Conservation (phyloP, 1,140 invertebrate species). For the Sinonovacula constricta region DNA sequence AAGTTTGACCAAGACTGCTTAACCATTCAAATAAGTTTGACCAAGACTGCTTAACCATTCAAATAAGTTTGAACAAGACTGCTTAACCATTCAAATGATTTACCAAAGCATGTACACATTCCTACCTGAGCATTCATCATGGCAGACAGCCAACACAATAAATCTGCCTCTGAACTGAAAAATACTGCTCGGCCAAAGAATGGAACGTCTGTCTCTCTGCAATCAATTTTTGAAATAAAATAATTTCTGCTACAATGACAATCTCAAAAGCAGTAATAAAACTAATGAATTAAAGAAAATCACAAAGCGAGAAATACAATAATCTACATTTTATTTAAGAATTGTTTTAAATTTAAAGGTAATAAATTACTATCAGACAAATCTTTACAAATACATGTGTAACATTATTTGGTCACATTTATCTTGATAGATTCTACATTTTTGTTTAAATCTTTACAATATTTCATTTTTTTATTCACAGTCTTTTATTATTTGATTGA, state of each 20-base stretch:
- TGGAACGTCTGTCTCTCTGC: constrained; percentile 18
- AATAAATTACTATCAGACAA: background rate
- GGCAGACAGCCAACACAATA: constrained; percentile 15
- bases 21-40: too few species aligned
- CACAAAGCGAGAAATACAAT: background rate
- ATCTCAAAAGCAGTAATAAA: background rate
- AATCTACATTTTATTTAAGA: background rate
- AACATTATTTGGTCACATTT: too few species aligned
- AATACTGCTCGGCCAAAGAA: constrained; percentile 24
- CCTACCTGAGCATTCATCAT: constrained; percentile 24
- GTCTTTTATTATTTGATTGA: too few species aligned
- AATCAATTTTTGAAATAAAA: background rate
- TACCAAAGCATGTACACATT: too few species aligned
- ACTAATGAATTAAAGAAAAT: too few species aligned
- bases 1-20: too few species aligned
- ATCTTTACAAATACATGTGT: background rate
- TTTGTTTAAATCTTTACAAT: too few species aligned
- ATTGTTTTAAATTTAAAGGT: background rate
- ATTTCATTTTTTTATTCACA: too few species aligned
- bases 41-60: too few species aligned
- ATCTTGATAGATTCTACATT: too few species aligned
- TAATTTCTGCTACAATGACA: background rate
- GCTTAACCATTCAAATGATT: too few species aligned
- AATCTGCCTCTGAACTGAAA: constrained; percentile 4
- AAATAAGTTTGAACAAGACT: too few species aligned